Percentiles rank a stretch among this genome's conserved stretches.
Conservation (phyloP, 2,113 vertebrate species). For the Aptenodytes patagonicus region DNA sequence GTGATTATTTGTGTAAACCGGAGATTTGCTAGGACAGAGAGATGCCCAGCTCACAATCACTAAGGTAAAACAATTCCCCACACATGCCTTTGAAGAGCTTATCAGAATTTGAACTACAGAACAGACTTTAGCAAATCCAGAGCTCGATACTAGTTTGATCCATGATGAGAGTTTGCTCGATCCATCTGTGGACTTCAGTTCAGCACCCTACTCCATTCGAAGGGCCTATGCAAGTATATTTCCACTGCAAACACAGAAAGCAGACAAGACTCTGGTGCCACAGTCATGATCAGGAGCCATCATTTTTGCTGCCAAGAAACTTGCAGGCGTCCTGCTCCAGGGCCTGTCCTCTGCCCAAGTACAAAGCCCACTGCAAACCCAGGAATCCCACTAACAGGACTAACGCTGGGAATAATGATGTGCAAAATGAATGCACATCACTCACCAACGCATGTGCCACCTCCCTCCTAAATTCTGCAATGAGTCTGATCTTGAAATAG, state of each 20-base stretch:
- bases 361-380: neutral
- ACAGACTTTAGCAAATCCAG: neutral
- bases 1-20: neutral
- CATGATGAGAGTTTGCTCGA: neutral
- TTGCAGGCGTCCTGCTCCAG: neutral
- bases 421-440: neutral
- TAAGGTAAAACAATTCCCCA: neutral
- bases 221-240: neutral
- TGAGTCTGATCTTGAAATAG: neutral
- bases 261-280: neutral
- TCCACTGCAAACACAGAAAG: neutral
- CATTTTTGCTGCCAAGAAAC: neutral
- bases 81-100: neutral
- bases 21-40: neutral
- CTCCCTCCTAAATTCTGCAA: neutral
- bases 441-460: neutral
- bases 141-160: neutral
- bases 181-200: neutral
- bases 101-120: neutral
- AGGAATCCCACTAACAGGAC: neutral
- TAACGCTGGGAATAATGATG: no score
- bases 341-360: neutral
- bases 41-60: neutral
- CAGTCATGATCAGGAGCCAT: neutral
- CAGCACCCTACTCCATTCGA: neutral